These are phyloP conservation scores for Abrostola triplasia DNA, from an alignment of 2,888 invertebrate genomes.

Conservation along the genomic window DNA sequence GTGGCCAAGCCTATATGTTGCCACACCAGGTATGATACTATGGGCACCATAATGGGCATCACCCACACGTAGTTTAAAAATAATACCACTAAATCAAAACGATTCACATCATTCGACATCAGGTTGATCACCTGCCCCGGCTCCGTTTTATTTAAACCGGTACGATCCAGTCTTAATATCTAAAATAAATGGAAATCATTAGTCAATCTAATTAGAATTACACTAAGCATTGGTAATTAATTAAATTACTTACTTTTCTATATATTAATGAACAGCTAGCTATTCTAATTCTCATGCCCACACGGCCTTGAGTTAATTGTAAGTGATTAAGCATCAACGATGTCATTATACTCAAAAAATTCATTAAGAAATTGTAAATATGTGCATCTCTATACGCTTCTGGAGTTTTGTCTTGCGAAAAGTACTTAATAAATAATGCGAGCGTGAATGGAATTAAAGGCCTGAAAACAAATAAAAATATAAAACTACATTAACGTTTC, in stretches of 20 bases:
- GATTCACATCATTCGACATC: conserved; percentile 94
- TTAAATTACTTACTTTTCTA: conserved; percentile 90
- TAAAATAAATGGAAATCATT: conserved; percentile 58
- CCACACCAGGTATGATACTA: conserved; percentile 85
- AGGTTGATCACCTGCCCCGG: conserved; percentile 94
- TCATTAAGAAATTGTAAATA: conserved; percentile 89
- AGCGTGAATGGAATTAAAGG: conserved; percentile 89
- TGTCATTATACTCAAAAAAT: conserved; percentile 87
- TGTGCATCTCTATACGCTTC: conserved; percentile 89
- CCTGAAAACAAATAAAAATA: conserved; percentile 78
- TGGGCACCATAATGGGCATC: conserved; percentile 92
- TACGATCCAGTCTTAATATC: conserved; percentile 86
- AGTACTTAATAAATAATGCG: conserved; percentile 90
- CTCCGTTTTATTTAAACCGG: conserved; percentile 89
- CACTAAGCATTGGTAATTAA: not conserved
- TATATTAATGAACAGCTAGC: conserved; percentile 94
- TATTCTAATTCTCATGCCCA: conserved; percentile 93
- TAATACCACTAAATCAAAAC: conserved; percentile 92
- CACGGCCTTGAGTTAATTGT: conserved; percentile 86
- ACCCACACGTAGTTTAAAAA: conserved; percentile 94
- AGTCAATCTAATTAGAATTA: not conserved
- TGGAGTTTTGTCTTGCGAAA: conserved; percentile 84
- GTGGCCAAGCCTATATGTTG: conserved; percentile 80
- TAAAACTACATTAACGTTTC: not conserved
- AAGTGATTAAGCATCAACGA: conserved; percentile 91